Base-by-base conservation (phyloP, 2,113 vertebrate species). In the Anhinga anhinga region DNA sequence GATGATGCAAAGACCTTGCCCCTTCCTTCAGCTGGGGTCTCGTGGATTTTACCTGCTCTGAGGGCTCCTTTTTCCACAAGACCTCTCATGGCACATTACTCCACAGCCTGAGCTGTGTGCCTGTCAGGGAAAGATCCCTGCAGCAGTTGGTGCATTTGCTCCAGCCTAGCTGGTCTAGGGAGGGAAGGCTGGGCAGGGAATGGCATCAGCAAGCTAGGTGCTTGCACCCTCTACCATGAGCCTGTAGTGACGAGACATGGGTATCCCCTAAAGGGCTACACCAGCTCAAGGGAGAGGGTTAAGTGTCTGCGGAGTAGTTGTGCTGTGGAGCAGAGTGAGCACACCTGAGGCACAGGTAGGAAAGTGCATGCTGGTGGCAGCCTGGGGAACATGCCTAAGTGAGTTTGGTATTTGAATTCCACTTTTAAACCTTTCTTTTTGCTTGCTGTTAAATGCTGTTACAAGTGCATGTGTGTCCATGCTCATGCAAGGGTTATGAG, bases 311-410 rank as follows among this genome's bases (percentile, higher is more conserved):
- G 5, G 67, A 42, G 56, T 56, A 50, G 55, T 32, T n/a, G n/a
- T 2, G 1, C 76, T 16, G 29, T 1, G 5, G 67, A 42, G 56
- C 65, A 56, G 55, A 50, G 45, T 0, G 0, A 76, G 22, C 1
- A 0, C 29, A 23, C 76, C 74, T 42, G 50, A 82, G 40, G 50
- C 17, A 36, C 0, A 1, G 52, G 19, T 22, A 49, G 49, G 44
- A 27, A 82, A 5, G 20, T 52, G 14, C 36, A 30, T 4, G 5
- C 65, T 67, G 44, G 5, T 58, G 53, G 23, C 42, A 85, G 32
- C 36, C 40, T 52, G 49, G 44, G 15, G 18, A 63, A 19, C 15
- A 10, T 38, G n/a, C 30, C 88, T 20, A 63, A 26, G 25, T 44
- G 50, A 67, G 19, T 61, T 81, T 93, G 85, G 32, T 25, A 15